phyloP scores from a whole-genome alignment of 2,113 vertebrate species.

The Macroglossus sobrinus region DNA sequence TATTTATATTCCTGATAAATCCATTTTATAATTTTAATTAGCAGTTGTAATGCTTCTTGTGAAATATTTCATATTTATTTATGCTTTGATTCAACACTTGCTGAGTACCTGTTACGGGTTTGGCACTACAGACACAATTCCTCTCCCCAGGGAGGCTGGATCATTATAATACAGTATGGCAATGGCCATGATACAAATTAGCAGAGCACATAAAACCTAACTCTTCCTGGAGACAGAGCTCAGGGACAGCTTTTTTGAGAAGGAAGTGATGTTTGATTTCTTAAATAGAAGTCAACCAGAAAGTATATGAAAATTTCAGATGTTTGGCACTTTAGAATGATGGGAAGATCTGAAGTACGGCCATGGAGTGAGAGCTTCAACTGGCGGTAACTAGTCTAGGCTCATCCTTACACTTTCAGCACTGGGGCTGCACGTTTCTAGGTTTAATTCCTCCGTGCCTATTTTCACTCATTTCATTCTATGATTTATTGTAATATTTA shows the following conservation, averaged over 20 bases:
- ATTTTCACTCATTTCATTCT: not conserved
- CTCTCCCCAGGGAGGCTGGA: not conserved
- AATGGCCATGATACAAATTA: not conserved
- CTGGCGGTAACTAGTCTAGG: fast-evolving
- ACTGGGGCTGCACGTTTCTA: not conserved
- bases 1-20: not conserved
- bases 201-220: not conserved
- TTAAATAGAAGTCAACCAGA: not conserved
- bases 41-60: not conserved
- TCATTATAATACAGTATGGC: fast-evolving
- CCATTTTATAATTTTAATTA: conserved; percentile 42
- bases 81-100: not conserved
- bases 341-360: not conserved
- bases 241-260: not conserved
- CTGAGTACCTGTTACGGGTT: not conserved
- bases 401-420: not conserved
- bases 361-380: not conserved
- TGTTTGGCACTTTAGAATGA: not conserved
- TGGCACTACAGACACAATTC: not conserved
- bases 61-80: not conserved
- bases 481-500: not conserved
- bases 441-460: not conserved
- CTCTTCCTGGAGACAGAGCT: not conserved
- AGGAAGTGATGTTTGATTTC: not conserved
- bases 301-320: not conserved